A percentile compares a stretch with the other conserved stretches of the same genome.
Conservation (phyloP, 2,113 vertebrate genomes). For the Gracilinanus agilis region DNA sequence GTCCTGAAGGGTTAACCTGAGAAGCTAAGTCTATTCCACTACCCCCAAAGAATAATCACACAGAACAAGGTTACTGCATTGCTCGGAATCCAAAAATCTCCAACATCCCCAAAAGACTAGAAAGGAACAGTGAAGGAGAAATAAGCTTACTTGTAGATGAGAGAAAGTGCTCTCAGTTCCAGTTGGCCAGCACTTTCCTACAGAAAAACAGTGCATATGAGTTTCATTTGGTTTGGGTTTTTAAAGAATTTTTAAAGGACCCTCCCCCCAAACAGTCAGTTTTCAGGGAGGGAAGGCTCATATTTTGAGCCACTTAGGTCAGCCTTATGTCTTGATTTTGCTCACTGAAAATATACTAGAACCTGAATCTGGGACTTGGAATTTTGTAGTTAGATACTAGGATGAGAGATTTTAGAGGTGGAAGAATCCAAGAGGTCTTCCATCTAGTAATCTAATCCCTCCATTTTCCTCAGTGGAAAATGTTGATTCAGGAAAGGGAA, state of each 20-base stretch:
- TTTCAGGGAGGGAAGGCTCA: slow-evolving; percentile 39
- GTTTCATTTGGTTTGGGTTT: background rate
- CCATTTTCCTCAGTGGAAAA: background rate
- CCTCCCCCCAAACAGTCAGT: background rate
- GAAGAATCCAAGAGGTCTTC: background rate
- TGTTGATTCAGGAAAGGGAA: background rate
- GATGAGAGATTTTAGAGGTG: background rate
- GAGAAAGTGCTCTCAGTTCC: slow-evolving; percentile 95
- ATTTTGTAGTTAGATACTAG: slow-evolving; percentile 40
- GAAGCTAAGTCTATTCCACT: background rate
- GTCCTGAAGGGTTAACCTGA: background rate
- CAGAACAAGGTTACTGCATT: background rate
- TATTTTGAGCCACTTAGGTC: slow-evolving; percentile 16
- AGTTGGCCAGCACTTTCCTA: slow-evolving; percentile 97
- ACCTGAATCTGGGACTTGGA: slow-evolving; percentile 36
- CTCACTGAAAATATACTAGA: slow-evolving; percentile 42
- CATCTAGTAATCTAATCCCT: background rate
- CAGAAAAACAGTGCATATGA: slow-evolving; percentile 51
- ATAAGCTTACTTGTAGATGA: slow-evolving; percentile 91
- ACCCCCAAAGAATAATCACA: background rate
- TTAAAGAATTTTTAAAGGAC: slow-evolving; percentile 46
- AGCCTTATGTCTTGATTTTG: slow-evolving; percentile 37
- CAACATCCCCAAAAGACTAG: slow-evolving; percentile 9
- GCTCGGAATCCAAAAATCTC: background rate
- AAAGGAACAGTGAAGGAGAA: slow-evolving; percentile 26